A percentile compares a stretch with the other conserved stretches of the same genome.
Conservation (phyloP, 1,140 invertebrate genomes). For the Drosophila lowei region DNA sequence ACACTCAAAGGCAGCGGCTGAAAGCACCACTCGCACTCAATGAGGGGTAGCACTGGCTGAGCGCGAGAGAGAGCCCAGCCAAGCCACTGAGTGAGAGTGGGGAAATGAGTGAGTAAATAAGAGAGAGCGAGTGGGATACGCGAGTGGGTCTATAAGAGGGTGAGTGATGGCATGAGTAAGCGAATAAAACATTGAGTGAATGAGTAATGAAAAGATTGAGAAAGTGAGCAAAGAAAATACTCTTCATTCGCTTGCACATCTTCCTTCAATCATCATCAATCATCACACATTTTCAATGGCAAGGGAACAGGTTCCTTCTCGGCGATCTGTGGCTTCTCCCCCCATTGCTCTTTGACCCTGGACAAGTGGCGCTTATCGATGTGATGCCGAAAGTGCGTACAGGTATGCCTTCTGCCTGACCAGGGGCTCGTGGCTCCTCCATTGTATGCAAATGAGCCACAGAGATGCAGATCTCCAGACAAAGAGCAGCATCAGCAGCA, state of each 20-base stretch:
- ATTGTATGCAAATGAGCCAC: constrained; percentile 72
- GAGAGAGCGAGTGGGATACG: background rate
- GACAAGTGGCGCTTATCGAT: constrained; percentile 61
- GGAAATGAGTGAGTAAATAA: no score
- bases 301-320: background rate
- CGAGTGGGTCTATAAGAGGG: background rate
- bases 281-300: background rate
- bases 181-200: background rate
- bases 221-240: no score
- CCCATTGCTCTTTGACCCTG: constrained; percentile 30
- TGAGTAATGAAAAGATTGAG: constrained; percentile 15
- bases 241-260: no score
- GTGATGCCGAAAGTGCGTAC: constrained; percentile 42
- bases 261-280: no score
- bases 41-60: constrained; percentile 19
- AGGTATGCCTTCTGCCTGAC: constrained; percentile 10
- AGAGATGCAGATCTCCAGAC: constrained; percentile 3
- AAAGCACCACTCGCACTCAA: constrained; percentile 18
- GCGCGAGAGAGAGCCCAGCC: constrained; percentile 1
- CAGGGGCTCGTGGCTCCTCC: constrained; percentile 21
- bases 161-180: background rate
- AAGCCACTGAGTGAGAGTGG: constrained; percentile 15
- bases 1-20: constrained; percentile 20
- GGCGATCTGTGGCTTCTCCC: background rate
- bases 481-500: background rate